A percentile compares a stretch with the other conserved stretches of the same genome.
Conservation (phyloP, 2,113 vertebrate genomes). For the Poeciliopsis occidentalis region DNA sequence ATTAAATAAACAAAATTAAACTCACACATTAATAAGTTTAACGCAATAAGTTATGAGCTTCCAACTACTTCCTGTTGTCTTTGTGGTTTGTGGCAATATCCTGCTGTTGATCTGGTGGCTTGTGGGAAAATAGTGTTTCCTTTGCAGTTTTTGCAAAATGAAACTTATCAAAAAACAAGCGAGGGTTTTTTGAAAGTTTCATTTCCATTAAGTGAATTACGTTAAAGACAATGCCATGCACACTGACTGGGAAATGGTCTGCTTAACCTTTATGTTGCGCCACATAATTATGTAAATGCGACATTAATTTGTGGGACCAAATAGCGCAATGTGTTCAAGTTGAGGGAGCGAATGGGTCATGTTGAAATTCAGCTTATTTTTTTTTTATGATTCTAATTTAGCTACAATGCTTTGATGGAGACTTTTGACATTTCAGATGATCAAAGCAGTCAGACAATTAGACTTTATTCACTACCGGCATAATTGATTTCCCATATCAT, state of each 20-base stretch:
- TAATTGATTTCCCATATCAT: slow-evolving; percentile 38
- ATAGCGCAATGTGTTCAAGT: neutral
- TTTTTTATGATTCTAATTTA: slow-evolving; percentile 28
- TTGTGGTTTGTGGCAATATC: too few species aligned
- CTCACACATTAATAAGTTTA: too few species aligned
- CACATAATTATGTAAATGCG: slow-evolving; percentile 49
- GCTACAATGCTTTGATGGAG: slow-evolving; percentile 2
- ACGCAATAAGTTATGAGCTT: too few species aligned
- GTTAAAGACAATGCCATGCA: neutral
- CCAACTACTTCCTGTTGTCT: too few species aligned
- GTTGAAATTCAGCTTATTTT: slow-evolving; percentile 21
- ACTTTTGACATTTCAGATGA: slow-evolving; percentile 58
- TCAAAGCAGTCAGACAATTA: slow-evolving; percentile 38
- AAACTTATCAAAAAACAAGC: too few species aligned
- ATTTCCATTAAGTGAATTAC: too few species aligned
- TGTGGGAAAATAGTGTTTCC: too few species aligned
- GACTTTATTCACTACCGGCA: slow-evolving; percentile 9
- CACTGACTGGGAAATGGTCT: slow-evolving; percentile 38
- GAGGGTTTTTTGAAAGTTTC: too few species aligned
- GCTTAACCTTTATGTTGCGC: slow-evolving; percentile 45
- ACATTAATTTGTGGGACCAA: slow-evolving; percentile 58
- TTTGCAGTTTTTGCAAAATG: too few species aligned
- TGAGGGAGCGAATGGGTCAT: neutral
- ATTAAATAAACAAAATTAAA: too few species aligned
- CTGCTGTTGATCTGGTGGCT: too few species aligned